These are phyloP conservation scores for Hydraecia micacea DNA, from an alignment of 2,888 invertebrate species.

Conservation along the genomic window DNA sequence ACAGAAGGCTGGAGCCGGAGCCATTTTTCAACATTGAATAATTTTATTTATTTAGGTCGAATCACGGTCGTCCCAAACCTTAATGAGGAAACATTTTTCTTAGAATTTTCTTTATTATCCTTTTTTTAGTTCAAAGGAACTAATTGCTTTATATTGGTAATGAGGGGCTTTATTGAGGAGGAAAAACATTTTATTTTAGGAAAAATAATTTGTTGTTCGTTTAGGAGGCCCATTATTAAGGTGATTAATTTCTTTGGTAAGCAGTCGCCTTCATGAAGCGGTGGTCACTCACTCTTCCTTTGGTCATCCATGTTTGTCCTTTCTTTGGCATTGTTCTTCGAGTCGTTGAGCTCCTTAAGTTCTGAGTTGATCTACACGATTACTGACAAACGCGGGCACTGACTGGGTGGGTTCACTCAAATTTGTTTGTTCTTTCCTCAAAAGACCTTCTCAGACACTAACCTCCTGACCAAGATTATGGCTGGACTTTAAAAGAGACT, in stretches of 20 bases:
- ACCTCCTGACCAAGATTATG: neutral
- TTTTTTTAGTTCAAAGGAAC: slow-evolving; percentile 23
- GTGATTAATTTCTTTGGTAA: neutral
- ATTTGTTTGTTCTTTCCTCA: neutral
- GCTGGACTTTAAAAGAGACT: neutral
- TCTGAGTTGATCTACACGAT: neutral
- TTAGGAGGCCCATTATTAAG: neutral
- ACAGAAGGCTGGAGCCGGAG: neutral
- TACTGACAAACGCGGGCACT: neutral
- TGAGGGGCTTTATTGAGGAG: slow-evolving; percentile 7
- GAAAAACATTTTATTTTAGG: neutral
- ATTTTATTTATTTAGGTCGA: slow-evolving; percentile 17
- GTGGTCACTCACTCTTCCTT: neutral
- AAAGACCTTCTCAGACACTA: neutral
- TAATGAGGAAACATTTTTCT: slow-evolving; percentile 22
- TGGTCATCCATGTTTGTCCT: neutral
- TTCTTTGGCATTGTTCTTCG: neutral
- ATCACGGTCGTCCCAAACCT: neutral
- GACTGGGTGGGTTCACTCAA: neutral
- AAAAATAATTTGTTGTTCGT: slow-evolving; percentile 8
- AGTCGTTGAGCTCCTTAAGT: neutral
- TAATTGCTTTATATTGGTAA: slow-evolving; percentile 28
- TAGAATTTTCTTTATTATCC: neutral
- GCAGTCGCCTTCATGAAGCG: neutral
- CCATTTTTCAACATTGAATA: neutral